Evolutionary conservation across 1,140 invertebrate genomes (phyloP).

Genomic region (Hormaphis cornu): DNA sequence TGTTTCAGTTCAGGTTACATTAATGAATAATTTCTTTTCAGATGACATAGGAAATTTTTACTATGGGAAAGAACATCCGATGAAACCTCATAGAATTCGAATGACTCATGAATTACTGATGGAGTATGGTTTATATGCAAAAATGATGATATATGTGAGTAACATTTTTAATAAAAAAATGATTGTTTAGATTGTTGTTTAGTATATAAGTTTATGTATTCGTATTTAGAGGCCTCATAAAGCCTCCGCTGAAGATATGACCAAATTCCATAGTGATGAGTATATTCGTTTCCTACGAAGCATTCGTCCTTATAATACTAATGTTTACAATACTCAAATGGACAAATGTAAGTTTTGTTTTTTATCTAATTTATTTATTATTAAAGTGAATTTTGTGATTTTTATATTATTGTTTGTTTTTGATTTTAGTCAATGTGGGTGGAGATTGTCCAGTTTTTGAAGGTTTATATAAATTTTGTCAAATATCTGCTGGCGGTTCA

Average conservation of each 20-base stretch:
- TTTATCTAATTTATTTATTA: too few relatives aligned
- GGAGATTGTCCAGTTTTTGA: slow-evolving; percentile 98
- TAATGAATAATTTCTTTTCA: too few relatives aligned
- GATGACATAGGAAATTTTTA: slow-evolving; percentile 99
- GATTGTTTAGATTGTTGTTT: neutral
- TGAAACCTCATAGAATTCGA: slow-evolving; percentile 99
- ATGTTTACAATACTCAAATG: slow-evolving; percentile 99
- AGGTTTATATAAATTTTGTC: slow-evolving; percentile 94
- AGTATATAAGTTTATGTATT: slow-evolving; percentile 27
- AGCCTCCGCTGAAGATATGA: slow-evolving; percentile 99
- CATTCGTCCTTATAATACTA: slow-evolving; percentile 98
- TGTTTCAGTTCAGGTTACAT: too few relatives aligned
- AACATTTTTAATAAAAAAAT: neutral
- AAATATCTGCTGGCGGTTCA: slow-evolving; percentile 94
- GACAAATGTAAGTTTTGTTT: slow-evolving; percentile 76
- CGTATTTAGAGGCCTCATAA: slow-evolving; percentile 85
- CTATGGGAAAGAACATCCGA: slow-evolving; percentile 99
- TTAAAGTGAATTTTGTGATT: slow-evolving; percentile 3
- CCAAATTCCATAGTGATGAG: slow-evolving; percentile 99
- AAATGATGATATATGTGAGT: slow-evolving; percentile 99
- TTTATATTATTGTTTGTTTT: slow-evolving; percentile 35
- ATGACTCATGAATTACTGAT: slow-evolving; percentile 99
- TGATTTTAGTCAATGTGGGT: slow-evolving; percentile 81
- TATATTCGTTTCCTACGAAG: slow-evolving; percentile 96
- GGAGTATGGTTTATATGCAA: slow-evolving; percentile 98